Evolutionary conservation across 2,797 vertebrate species (phyloP).

Genomic region (Cottoperca gobio): DNA sequence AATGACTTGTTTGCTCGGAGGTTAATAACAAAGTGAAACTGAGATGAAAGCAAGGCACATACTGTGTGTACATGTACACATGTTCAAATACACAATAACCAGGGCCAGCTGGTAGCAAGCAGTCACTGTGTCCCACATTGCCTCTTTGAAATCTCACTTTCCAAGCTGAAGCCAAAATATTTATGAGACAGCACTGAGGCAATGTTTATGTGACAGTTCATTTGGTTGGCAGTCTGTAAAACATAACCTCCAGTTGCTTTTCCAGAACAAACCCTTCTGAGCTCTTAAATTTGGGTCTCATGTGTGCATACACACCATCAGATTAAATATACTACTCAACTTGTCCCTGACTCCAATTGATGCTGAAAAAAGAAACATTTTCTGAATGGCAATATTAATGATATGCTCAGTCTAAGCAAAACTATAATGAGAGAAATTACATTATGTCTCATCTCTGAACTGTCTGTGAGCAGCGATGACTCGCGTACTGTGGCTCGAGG

Average conservation of each 20-base stretch:
- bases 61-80: slow-evolving; percentile 26
- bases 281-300: background rate
- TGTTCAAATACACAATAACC: slow-evolving; percentile 15
- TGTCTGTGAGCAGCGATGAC: background rate
- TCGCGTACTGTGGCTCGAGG: background rate
- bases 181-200: slow-evolving; percentile 43
- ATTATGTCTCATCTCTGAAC: background rate
- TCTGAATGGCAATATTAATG: slow-evolving; percentile 19
- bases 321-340: slow-evolving; percentile 23
- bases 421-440: slow-evolving; percentile 6
- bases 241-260: slow-evolving; percentile 33
- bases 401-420: background rate
- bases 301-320: slow-evolving; percentile 4
- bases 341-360: slow-evolving; percentile 16
- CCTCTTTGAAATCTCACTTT: slow-evolving; percentile 43
- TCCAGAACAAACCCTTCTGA: slow-evolving; percentile 44
- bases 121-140: slow-evolving; percentile 22
- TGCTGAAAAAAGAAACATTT: slow-evolving; percentile 2
- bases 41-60: background rate
- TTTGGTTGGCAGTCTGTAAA: slow-evolving; percentile 50
- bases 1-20: slow-evolving; percentile 7
- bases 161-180: slow-evolving; percentile 44
- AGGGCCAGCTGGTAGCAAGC: slow-evolving; percentile 16
- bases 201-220: slow-evolving; percentile 43
- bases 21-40: slow-evolving; percentile 22